phyloP scores from a whole-genome alignment of 2,888 invertebrate species.

The Drosophila parthenogenetica region DNA sequence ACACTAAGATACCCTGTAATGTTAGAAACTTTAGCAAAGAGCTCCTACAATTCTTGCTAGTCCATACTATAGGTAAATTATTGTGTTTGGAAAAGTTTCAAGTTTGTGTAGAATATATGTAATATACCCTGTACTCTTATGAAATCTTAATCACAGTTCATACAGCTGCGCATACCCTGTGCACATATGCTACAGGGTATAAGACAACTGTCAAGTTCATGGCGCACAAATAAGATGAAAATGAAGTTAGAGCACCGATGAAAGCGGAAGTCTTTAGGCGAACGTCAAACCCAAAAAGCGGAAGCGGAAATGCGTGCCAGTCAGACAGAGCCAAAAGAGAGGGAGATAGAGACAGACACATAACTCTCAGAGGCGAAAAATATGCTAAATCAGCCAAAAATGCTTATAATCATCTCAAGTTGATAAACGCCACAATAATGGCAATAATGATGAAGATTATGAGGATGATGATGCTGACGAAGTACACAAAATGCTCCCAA shows the following conservation, averaged over 20 bases:
- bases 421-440: conserved; percentile 36
- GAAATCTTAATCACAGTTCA: too few relatives aligned
- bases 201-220: conserved; percentile 64
- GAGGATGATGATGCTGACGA: conserved; percentile 37
- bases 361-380: conserved; percentile 45
- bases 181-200: not conserved
- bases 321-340: conserved; percentile 25
- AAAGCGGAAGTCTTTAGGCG: conserved; percentile 78
- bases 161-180: conserved; percentile 5
- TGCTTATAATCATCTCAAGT: conserved; percentile 74
- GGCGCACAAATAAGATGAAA: conserved; percentile 59
- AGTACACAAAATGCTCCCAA: conserved; percentile 55
- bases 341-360: conserved; percentile 10
- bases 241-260: conserved; percentile 56
- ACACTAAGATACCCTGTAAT: conserved; percentile 36
- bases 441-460: conserved; percentile 21
- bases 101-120: too few relatives aligned
- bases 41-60: not conserved
- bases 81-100: too few relatives aligned
- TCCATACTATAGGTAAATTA: too few relatives aligned
- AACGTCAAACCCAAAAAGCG: conserved; percentile 67
- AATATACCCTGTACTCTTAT: too few relatives aligned
- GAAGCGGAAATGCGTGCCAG: conserved; percentile 78
- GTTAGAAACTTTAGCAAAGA: not conserved
- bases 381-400: conserved; percentile 78